phyloP scores from a whole-genome alignment of 23 tunicate genomes.

The Corella eumyota region DNA sequence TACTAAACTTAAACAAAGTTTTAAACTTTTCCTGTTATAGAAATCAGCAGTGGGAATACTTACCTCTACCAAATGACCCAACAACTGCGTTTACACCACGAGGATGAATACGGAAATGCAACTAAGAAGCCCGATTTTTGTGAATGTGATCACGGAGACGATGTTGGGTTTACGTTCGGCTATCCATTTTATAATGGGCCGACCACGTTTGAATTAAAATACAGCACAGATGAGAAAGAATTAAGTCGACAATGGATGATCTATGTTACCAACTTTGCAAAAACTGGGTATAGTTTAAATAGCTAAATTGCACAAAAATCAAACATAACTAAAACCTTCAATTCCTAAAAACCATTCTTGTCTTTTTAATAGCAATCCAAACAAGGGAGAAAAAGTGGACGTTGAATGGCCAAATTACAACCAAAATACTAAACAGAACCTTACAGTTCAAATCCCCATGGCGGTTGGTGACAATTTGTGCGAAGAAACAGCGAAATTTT shows the following conservation, averaged over 20 bases:
- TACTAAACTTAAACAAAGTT: too few species aligned
- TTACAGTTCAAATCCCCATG: background rate
- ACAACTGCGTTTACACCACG: too few species aligned
- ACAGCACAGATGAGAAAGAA: background rate
- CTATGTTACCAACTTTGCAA: constrained; percentile 15
- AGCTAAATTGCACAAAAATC: background rate
- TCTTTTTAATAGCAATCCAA: constrained; percentile 9
- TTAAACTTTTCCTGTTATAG: too few species aligned
- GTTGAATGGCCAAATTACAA: constrained; percentile 12
- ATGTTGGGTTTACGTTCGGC: constrained; percentile 6
- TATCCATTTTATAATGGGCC: background rate
- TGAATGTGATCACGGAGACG: constrained; percentile 16
- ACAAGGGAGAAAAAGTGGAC: background rate
- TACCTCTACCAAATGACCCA: too few species aligned
- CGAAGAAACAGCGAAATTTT: background rate
- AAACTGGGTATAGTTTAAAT: constrained; percentile 10
- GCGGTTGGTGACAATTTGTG: background rate
- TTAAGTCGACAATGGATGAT: constrained; percentile 4
- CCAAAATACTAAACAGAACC: background rate
- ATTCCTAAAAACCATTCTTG: background rate
- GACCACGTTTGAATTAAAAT: background rate
- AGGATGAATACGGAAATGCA: background rate
- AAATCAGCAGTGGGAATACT: too few species aligned
- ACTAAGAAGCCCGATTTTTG: constrained; percentile 7
- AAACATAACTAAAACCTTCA: background rate